Base-by-base conservation (phyloP, 2,797 vertebrate genomes). In the Cyprinodon diabolis region DNA sequence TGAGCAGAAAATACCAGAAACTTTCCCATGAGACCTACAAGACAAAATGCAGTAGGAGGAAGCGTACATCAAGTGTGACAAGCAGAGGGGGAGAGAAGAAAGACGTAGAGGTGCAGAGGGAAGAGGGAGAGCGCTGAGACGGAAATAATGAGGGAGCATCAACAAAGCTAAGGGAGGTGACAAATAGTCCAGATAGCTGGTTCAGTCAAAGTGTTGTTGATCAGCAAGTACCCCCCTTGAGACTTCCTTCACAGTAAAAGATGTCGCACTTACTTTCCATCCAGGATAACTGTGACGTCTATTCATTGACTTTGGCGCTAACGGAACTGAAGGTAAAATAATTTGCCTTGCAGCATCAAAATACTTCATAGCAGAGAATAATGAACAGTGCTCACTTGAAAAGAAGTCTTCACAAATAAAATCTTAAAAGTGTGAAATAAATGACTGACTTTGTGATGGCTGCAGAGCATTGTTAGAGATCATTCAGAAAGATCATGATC, bases 121-220 rank as follows among this genome's bases (percentile, higher is more conserved):
- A 55, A 56, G 9, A n/a, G 56, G 13, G 30, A 19, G 23, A 14
- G 67, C 35, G 2, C 48, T 1, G 4, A 70, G 78, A 78, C 9
- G 70, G 68, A 81, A 81, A 82, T 76, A 80, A 84, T 82, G 68
- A 78, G 75, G 68, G 62, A 40, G 48, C 70, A 79, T 84, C 76
- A 80, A 79, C 74, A 87, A 77, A 77, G 71, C 45, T 40, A 47
- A 74, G 52, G 72, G 60, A 25, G 69, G 73, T 76, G 76, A 81
- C 77, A 79, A 74, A 85, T 63, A 72, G 68, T 77, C 66, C 13
- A 0, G 58, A 45, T 19, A 65, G 66, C 68, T 85, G 43, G 45
- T 72, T 84, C 74, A 71, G 63, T 90, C 76, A 79, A 79, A 76
- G 74, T 12, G 17, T 75, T 82, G 79, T 86, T 82, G 83, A 52